Percentiles rank a stretch among this genome's conserved stretches.
Conservation (phyloP, 2,113 vertebrate genomes). For the Brachypteracias leptosomus region DNA sequence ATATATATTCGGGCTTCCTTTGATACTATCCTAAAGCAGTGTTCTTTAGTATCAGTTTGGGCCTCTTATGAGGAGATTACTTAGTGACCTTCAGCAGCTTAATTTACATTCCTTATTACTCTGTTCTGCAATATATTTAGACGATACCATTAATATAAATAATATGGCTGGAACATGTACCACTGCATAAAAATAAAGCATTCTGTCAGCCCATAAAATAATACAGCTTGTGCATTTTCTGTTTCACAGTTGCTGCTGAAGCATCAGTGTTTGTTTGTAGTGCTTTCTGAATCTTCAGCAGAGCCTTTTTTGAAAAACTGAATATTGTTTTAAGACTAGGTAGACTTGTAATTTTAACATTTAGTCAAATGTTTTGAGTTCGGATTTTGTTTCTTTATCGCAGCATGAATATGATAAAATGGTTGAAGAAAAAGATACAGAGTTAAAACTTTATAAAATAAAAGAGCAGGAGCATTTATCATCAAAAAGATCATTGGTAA, state of each 20-base stretch:
- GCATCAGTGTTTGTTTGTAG: neutral
- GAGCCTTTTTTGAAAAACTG: neutral
- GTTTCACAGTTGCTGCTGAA: neutral
- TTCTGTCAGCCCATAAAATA: neutral
- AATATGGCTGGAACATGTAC: neutral
- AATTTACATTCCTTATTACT: neutral
- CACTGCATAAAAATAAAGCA: neutral
- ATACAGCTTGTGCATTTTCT: neutral
- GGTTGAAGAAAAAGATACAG: conserved; percentile 88
- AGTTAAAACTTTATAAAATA: conserved; percentile 80
- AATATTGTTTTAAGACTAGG: neutral
- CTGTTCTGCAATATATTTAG: neutral
- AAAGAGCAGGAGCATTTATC: conserved; percentile 78
- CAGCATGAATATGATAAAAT: conserved; percentile 90
- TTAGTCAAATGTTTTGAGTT: neutral
- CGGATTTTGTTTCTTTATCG: neutral
- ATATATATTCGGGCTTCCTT: neutral
- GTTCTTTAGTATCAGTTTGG: neutral
- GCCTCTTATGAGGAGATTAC: neutral
- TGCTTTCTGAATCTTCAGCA: neutral
- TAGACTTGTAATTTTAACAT: neutral
- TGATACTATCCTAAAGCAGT: neutral
- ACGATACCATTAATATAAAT: neutral
- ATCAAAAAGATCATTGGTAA: conserved; percentile 80
- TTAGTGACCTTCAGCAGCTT: neutral